Evolutionary conservation across 2,113 vertebrate genomes (phyloP).

Genomic region (Actinemys pallida): DNA sequence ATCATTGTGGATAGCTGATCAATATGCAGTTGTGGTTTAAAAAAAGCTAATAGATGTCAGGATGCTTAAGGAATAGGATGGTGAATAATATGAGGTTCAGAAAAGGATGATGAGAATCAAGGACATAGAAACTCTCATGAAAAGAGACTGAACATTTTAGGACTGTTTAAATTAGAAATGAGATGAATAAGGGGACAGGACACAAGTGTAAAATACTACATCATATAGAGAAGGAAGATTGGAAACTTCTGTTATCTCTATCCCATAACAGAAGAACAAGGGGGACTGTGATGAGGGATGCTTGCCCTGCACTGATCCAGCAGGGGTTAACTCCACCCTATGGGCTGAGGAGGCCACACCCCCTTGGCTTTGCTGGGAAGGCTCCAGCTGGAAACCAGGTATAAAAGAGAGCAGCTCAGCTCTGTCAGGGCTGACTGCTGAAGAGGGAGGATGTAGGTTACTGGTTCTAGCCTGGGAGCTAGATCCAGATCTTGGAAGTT

Average conservation of each 20-base stretch:
- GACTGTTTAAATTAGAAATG: neutral
- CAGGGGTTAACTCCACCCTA: no score
- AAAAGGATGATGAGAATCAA: neutral
- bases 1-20: neutral
- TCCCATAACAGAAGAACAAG: rapidly evolving
- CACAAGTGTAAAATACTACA: neutral
- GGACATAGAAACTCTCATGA: neutral
- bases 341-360: no score
- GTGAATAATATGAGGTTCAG: neutral
- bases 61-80: neutral
- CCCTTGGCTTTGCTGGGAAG: no score
- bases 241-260: neutral
- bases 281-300: neutral
- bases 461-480: no score
- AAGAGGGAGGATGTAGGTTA: no score
- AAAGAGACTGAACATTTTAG: neutral
- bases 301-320: no score
- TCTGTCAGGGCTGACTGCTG: no score
- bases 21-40: neutral
- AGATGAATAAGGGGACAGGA: neutral
- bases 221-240: neutral
- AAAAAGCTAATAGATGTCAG: neutral
- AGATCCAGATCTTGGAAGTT: no score
- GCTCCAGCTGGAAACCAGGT: no score
- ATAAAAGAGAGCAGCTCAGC: no score